Base-by-base conservation (phyloP, 53 echinoderm and acorn worm species). In the Astropecten irregularis region DNA sequence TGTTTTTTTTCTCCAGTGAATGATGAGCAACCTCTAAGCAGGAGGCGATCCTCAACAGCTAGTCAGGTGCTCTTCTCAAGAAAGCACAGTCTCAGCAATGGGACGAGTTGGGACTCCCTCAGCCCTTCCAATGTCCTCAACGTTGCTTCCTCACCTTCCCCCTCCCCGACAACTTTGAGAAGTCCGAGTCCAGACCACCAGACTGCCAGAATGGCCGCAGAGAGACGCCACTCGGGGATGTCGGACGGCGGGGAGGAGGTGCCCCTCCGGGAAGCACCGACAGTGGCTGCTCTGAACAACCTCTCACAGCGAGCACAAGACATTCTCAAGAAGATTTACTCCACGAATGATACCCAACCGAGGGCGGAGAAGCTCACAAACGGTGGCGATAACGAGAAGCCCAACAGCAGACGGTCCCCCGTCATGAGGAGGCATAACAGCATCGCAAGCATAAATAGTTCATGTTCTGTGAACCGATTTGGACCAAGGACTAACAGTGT, bases 251-350 rank as follows among this genome's bases (percentile, higher is more conserved):
- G 9, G 11, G 56, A 40, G 72, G 64, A 44, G 40, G 61, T 63
- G 46, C 59, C 26, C 40, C 35, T 83, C 33, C 2, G 68, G 9
- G 85, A 82, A 27, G 88, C 88, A n/a, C 90, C 92, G 61, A 95
- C 88, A 49, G 48, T 83, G 0, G 90, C 86, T 3, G 85, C 91
- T 2, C 87, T 93, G 79, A 85, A 91, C 51, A 91, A 91, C 18
- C 84, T 96, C 23, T 96, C 96, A 2, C 57, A 81, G 60, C 77
- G 93, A 30, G 93, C 96, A 15, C 96, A 96, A 55, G 95, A 95
- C 27, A 95, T 95, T 65, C 48, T 95, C 29, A 93, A 88, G 58
- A 93, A 91, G 68, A 87, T 93, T 35, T 93, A 96, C 71, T 70
- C 91, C 23, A 48, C 77, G 10, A 87, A 32, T 42, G 83, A 76